Conservation (phyloP, 2,797 vertebrate species). For the Dromococcyx pavoninus region DNA sequence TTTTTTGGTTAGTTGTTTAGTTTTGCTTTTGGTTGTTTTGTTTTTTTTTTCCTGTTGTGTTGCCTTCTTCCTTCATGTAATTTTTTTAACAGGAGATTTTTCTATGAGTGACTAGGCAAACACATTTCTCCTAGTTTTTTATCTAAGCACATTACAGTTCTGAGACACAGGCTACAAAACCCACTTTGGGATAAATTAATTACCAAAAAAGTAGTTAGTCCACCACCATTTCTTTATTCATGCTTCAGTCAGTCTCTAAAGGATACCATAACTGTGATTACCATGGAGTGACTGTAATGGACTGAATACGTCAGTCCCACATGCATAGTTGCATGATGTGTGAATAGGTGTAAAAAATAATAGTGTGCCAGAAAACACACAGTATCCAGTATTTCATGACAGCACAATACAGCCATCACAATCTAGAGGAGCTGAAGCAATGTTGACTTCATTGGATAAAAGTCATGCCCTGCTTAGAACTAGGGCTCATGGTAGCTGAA, state of each 20-base stretch:
- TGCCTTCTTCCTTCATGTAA: not conserved
- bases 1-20: no score
- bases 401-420: not conserved
- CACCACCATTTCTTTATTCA: not conserved
- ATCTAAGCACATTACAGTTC: not conserved
- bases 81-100: not conserved
- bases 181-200: not conserved
- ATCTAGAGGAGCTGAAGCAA: not conserved
- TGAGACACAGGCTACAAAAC: not conserved
- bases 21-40: not conserved
- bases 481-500: not conserved
- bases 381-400: not conserved
- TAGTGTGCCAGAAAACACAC: not conserved
- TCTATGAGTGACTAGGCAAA: not conserved
- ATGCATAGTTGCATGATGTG: not conserved
- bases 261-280: not conserved
- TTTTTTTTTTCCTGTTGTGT: not conserved
- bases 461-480: not conserved
- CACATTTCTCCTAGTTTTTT: not conserved
- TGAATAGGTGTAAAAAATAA: not conserved
- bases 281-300: no score
- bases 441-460: not conserved
- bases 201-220: not conserved
- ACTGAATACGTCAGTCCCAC: rapidly evolving
- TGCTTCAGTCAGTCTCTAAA: not conserved